phyloP scores from a whole-genome alignment of 2,113 vertebrate species.

The Gymnobelideus leadbeateri region DNA sequence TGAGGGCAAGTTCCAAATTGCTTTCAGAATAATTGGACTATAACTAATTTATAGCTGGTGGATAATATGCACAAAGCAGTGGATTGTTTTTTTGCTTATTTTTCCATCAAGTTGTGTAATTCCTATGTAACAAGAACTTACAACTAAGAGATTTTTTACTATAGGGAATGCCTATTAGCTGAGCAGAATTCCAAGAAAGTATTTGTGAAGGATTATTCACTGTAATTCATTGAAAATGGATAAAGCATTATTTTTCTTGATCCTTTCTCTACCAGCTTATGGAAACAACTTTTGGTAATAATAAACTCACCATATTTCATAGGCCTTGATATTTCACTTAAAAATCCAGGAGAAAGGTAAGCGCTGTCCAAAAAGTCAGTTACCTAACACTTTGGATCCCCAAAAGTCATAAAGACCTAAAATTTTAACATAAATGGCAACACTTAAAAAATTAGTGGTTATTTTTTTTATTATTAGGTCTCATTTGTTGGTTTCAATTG shows the following conservation, averaged over 20 bases:
- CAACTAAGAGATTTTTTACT: neutral
- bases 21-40: neutral
- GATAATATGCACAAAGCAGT: neutral
- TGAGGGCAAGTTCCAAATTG: neutral
- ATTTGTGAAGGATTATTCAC: neutral
- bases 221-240: neutral
- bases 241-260: neutral
- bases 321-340: neutral
- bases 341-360: neutral
- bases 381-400: neutral
- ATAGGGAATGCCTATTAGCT: neutral
- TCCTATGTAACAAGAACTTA: neutral
- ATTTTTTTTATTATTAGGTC: neutral
- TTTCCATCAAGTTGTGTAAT: neutral
- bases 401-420: neutral
- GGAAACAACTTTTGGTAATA: neutral
- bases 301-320: neutral
- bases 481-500: neutral
- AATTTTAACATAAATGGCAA: neutral
- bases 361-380: neutral
- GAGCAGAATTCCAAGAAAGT: neutral
- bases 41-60: neutral
- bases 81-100: neutral
- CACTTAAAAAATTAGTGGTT: neutral
- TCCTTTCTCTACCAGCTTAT: neutral